Conservation (phyloP, 2,888 invertebrate genomes). For the Rhagonycha lutea region DNA sequence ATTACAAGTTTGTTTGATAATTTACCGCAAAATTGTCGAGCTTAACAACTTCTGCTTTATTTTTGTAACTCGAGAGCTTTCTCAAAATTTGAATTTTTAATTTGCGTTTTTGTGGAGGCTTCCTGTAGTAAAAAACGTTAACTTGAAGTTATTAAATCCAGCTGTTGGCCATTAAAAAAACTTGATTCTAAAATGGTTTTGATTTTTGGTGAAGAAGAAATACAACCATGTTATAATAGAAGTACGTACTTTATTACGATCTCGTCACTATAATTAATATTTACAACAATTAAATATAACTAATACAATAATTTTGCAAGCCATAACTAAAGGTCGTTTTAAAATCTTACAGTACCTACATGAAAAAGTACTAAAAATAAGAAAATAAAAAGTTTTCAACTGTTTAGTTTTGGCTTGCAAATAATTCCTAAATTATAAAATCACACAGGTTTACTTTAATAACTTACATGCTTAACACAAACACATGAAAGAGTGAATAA, state of each 20-base stretch:
- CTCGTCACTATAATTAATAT: constrained; percentile 21
- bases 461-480: constrained; percentile 51
- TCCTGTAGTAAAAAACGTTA: no score
- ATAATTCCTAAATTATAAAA: constrained; percentile 39
- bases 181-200: no score
- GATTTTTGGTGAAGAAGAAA: not conserved
- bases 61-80: constrained; percentile 8
- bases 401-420: not conserved
- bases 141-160: no score
- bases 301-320: constrained; percentile 4
- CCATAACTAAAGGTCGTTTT: not conserved
- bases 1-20: constrained; percentile 22
- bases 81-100: no score
- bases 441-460: constrained; percentile 52
- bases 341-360: not conserved
- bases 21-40: constrained; percentile 8
- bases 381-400: not conserved
- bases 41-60: constrained; percentile 14
- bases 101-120: no score
- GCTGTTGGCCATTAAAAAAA: not conserved
- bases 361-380: not conserved
- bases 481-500: constrained; percentile 34
- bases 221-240: constrained; percentile 13
- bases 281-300: constrained; percentile 26
- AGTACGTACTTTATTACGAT: constrained; percentile 27